A percentile compares a stretch with the other conserved stretches of the same genome.
Evolutionary conservation across 2,797 vertebrate species (phyloP).

Genomic region (Nothura maculosa): DNA sequence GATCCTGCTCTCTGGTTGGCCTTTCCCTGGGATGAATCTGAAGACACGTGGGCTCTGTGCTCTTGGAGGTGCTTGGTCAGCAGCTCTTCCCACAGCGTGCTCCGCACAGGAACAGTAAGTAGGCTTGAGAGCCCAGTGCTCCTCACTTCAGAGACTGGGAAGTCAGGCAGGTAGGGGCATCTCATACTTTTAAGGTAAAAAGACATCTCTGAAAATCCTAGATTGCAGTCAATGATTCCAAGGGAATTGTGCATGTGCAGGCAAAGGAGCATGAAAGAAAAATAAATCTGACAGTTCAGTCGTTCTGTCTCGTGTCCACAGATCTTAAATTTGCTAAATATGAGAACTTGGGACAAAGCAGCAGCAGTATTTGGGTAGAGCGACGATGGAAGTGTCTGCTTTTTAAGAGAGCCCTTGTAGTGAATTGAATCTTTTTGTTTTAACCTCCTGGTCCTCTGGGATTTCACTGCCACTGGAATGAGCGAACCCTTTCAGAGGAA

Average conservation of each 20-base stretch:
- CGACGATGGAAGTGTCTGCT: background rate
- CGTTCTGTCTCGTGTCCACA: fast-evolving
- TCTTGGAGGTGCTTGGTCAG: background rate
- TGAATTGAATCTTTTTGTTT: background rate
- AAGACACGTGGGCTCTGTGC: background rate
- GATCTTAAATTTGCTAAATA: background rate
- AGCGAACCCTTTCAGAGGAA: background rate
- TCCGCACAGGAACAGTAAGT: background rate
- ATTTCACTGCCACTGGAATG: fast-evolving
- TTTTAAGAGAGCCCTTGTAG: background rate
- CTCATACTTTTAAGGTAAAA: background rate
- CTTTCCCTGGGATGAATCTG: background rate
- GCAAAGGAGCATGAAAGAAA: background rate
- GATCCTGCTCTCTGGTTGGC: background rate
- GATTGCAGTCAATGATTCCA: background rate
- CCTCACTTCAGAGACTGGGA: background rate
- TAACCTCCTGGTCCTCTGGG: background rate
- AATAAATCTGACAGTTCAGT: background rate
- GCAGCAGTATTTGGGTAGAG: background rate
- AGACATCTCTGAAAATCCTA: background rate
- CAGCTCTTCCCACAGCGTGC: background rate
- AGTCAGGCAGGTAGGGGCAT: background rate
- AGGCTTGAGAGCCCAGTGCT: background rate
- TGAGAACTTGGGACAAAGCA: background rate
- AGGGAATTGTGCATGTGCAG: background rate